Conservation (phyloP, 2,113 vertebrate species). For the Chaetorhynchus papuensis region DNA sequence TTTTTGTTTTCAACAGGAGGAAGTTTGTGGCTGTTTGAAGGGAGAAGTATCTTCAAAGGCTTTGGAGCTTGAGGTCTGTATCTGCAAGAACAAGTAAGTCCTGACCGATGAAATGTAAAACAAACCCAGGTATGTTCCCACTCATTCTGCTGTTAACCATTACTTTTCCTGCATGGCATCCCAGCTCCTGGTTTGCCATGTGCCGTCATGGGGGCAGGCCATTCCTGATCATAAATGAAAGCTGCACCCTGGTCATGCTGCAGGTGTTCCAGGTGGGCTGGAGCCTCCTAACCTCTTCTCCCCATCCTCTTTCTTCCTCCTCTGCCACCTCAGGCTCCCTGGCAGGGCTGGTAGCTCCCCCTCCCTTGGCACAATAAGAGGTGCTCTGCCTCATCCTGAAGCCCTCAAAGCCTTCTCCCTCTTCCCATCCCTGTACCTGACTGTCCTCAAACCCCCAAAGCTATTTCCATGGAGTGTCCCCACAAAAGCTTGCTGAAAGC, state of each 20-base stretch:
- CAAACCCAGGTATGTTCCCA: background rate
- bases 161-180: background rate
- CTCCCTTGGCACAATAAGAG: background rate
- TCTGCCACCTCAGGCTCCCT: background rate
- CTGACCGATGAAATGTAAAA: background rate
- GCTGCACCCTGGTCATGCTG: background rate
- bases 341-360: background rate
- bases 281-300: background rate
- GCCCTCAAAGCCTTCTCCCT: background rate
- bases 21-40: background rate
- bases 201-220: fast-evolving
- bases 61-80: background rate
- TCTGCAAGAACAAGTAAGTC: background rate
- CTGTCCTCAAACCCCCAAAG: background rate
- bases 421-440: too few species aligned
- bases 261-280: background rate
- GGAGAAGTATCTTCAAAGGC: background rate
- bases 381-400: background rate
- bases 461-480: background rate
- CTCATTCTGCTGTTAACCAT: background rate
- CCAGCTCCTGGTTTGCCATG: background rate
- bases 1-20: background rate
- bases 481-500: background rate
- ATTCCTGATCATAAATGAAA: background rate
- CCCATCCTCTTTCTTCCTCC: background rate